A percentile compares a stretch with the other conserved stretches of the same genome.
phyloP scores from a whole-genome alignment of 2,797 vertebrate species.

The Chelon labrosus region DNA sequence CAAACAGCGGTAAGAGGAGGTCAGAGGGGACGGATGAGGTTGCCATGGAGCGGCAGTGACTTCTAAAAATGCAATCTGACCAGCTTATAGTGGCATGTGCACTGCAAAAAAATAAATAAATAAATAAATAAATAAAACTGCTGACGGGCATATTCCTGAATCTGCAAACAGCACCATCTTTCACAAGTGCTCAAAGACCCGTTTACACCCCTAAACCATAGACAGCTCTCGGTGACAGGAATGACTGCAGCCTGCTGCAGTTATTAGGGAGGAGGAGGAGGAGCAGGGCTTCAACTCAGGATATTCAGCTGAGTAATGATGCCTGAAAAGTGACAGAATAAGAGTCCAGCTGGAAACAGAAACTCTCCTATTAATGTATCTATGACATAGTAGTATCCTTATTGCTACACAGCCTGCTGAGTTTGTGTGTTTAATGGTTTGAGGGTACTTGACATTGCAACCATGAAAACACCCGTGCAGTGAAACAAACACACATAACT shows the following conservation, averaged over 20 bases:
- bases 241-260: conserved; percentile 20
- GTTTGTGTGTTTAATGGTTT: conserved; percentile 27
- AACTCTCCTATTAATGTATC: not conserved
- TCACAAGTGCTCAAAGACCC: conserved; percentile 15
- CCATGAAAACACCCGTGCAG: conserved; percentile 15
- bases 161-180: conserved; percentile 22
- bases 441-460: not conserved
- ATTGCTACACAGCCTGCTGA: conserved; percentile 2
- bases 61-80: conserved; percentile 23
- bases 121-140: conserved; percentile 1
- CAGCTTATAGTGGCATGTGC: conserved; percentile 6
- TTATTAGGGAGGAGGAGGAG: conserved; percentile 15
- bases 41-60: not conserved
- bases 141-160: conserved; percentile 27
- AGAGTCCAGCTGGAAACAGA: conserved; percentile 1
- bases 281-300: not conserved
- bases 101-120: too few relatives aligned
- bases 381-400: not conserved
- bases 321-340: not conserved
- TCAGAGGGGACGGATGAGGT: conserved; percentile 21
- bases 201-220: conserved; percentile 15
- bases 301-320: conserved; percentile 37
- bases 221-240: conserved; percentile 3
- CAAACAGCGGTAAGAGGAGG: not conserved
- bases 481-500: not conserved